Base-by-base conservation (phyloP, 2,888 invertebrate species). In the Thalpophila matura region DNA sequence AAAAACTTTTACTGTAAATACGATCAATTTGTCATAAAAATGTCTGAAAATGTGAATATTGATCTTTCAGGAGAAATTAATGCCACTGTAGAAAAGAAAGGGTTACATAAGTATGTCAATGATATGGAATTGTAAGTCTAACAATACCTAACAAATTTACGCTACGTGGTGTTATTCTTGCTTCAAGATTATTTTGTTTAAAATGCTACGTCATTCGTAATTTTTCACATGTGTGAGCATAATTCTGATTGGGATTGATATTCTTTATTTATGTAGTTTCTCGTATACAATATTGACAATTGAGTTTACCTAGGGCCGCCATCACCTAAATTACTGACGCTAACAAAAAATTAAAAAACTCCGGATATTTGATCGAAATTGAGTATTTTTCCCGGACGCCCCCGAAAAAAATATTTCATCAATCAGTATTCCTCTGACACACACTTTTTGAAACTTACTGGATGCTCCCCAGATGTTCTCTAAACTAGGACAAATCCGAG, bases 71-170 rank as follows among this genome's bases (percentile, higher is more conserved):
- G 95, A 55, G 95, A 95, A 88, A 95, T 95, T 27, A 91, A 89
- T 81, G 89, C 95, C 14, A 86, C 91, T 12, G 77, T 87, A 6
- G 93, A 94, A 80, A 94, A 93, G 74, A 92, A 87, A 84, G 94
- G 94, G 67, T 92, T 95, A 56, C 93, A 93, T 91, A 95, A 95
- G 95, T 95, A 95, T 91, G 95, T 95, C 82, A 91, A 90, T 92
- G 90, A 94, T 86, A 81, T 93, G 86, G 94, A 95, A 89, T 85
- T 91, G 94, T 94, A 92, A 94, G 94, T 94, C 77, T 69, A 56
- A 53, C 81, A 77, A 85, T 80, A 80, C n/a, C 85, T 79, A 82
- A 86, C 83, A 82, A 67, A 67, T 75, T 62, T 75, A 71, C 71
- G 82, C 80, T 88, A 88, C 87, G 89, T 89, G 88, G 87, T 87